Base-by-base conservation (phyloP, 2,888 invertebrate genomes). In the Thereva unica region DNA sequence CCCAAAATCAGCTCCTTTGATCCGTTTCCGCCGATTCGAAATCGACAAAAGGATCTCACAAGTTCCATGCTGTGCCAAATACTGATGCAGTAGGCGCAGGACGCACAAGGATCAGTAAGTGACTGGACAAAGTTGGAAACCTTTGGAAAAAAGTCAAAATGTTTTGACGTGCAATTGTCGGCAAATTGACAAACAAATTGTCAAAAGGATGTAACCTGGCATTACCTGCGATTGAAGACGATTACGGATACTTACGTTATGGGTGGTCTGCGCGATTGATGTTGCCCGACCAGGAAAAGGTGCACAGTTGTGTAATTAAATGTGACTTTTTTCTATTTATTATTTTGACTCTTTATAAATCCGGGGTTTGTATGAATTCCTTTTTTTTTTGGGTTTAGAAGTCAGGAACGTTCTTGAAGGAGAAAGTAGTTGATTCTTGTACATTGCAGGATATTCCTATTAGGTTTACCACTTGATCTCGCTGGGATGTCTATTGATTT, bases 81-180 rank as follows among this genome's bases (percentile, higher is more conserved):
- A 38, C 37, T 50, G 6, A 35, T 50, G 34, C 9, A 34, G 7
- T 50, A 6, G 23, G n/a, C 1, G 56, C 57, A 59, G 38, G n/a
- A 47, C 57, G 23, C 23, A 23, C 23, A 23, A 23, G 23, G 23
- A 23, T 23, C 23, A 23, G 23, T 23, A 23, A 47, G 10, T 38
- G 37, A 37, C 38, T 59, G 38, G 9, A 10, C 23, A 10, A 10
- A 37, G 41, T 49, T 49, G 7, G 41, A n/a, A 61, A 50, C 50
- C 50, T 59, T 49, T 41, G 38, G 12, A 61, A 50, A 64, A 54
- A 64, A 64, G 64, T 65, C 65, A 65, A 65, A 65, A 65, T 50
- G 49, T 65, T 56, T 65, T 65, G 65, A 65, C 65, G 10, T 64
- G 55, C 65, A 65, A 65, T 65, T 65, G 65, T 56, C 65, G 55